Evolutionary conservation across 2,888 invertebrate species (phyloP).

Genomic region (Cancer borealis): DNA sequence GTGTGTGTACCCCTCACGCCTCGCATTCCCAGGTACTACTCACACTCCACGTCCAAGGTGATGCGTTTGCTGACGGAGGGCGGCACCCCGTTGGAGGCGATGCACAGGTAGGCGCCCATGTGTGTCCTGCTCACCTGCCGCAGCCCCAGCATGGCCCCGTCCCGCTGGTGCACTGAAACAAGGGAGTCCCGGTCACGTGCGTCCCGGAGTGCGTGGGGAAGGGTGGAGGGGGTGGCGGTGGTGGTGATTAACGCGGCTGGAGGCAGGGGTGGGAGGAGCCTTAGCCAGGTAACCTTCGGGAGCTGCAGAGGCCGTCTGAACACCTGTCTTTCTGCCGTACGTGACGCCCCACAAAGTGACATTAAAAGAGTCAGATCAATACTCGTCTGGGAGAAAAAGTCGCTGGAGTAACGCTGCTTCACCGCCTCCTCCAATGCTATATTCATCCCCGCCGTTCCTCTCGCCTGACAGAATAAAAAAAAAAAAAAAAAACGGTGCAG

Average conservation of each 20-base stretch:
- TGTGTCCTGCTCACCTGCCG: conserved; percentile 65
- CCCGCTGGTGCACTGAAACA: conserved; percentile 55
- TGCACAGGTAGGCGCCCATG: conserved; percentile 70
- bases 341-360: neutral
- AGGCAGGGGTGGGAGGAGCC: neutral
- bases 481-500: neutral
- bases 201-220: neutral
- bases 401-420: neutral
- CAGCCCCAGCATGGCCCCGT: conserved; percentile 56
- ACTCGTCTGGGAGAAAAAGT: neutral
- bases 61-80: conserved; percentile 70
- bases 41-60: conserved; percentile 67
- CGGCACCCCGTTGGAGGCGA: conserved; percentile 65
- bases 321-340: neutral
- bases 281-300: neutral
- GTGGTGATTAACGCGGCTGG: neutral
- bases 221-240: neutral
- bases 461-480: neutral
- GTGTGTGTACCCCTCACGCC: neutral
- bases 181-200: neutral
- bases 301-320: neutral
- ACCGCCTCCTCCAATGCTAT: neutral
- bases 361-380: neutral
- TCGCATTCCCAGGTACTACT: neutral
- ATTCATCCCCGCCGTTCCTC: neutral